These are phyloP conservation scores for Trichoplusia ni DNA, from an alignment of 1,140 invertebrate species.

Conservation along the genomic window DNA sequence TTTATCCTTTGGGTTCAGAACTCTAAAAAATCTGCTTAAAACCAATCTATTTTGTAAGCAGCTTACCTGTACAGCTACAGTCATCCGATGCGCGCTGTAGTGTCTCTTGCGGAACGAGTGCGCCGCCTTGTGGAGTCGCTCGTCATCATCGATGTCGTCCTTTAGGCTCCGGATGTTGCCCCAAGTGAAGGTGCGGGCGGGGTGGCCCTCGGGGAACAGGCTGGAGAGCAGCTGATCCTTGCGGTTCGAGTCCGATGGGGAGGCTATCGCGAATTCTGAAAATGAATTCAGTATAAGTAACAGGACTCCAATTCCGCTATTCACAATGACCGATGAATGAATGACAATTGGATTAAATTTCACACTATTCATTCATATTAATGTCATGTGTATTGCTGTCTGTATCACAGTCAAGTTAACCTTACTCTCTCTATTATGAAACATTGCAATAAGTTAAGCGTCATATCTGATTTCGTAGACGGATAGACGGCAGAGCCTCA, in stretches of 20 bases:
- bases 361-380: too few relatives aligned
- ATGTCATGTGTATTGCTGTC: too few relatives aligned
- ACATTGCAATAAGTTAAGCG: too few relatives aligned
- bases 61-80: slow-evolving; percentile 87
- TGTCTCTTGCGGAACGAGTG: slow-evolving; percentile 91
- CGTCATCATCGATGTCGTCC: slow-evolving; percentile 84
- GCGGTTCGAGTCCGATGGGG: slow-evolving; percentile 85
- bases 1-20: too few relatives aligned
- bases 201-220: slow-evolving; percentile 86
- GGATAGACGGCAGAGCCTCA: too few relatives aligned
- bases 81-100: slow-evolving; percentile 96
- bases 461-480: too few relatives aligned
- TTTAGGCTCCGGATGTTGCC: slow-evolving; percentile 91
- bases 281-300: not conserved
- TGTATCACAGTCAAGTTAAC: too few relatives aligned
- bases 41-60: not conserved
- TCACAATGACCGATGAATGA: not conserved
- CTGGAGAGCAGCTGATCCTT: slow-evolving; percentile 88
- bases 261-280: slow-evolving; percentile 89
- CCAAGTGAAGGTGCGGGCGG: slow-evolving; percentile 91
- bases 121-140: slow-evolving; percentile 84
- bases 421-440: too few relatives aligned
- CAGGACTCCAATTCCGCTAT: not conserved
- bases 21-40: too few relatives aligned
- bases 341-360: too few relatives aligned